These are phyloP conservation scores for Heptranchias perlo DNA, from an alignment of 2,113 vertebrate genomes.

Conservation along the genomic window DNA sequence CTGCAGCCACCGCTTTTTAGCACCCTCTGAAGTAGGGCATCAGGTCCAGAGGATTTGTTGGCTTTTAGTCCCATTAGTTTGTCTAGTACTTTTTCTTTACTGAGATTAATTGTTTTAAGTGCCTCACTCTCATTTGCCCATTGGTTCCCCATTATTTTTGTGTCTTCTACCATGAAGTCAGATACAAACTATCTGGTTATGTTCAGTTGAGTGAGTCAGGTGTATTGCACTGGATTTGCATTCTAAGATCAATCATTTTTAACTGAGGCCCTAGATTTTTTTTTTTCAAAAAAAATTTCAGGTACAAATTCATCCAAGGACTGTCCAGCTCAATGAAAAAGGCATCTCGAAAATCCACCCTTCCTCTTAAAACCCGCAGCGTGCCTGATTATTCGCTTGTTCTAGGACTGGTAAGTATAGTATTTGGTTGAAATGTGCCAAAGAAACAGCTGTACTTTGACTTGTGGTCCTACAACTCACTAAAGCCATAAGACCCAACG, in stretches of 20 bases:
- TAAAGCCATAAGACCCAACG: not conserved
- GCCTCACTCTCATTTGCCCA: too few relatives aligned
- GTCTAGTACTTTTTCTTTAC: too few relatives aligned
- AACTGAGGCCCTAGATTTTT: not conserved
- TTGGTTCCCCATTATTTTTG: too few relatives aligned
- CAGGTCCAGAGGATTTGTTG: too few relatives aligned
- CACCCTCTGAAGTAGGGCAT: too few relatives aligned
- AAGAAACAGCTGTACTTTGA: not conserved
- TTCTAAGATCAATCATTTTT: not conserved
- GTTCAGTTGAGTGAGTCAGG: not conserved
- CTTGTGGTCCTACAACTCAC: not conserved
- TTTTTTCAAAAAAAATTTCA: not conserved
- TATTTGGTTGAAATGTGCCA: not conserved
- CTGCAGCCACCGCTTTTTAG: too few relatives aligned
- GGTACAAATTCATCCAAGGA: slow-evolving; percentile 19
- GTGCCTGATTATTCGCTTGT: slow-evolving; percentile 22
- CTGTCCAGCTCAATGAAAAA: not conserved
- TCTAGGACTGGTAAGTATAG: slow-evolving; percentile 33
- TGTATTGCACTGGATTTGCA: not conserved
- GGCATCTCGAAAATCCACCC: slow-evolving; percentile 12
- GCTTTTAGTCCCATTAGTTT: too few relatives aligned
- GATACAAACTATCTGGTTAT: too few relatives aligned
- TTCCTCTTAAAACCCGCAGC: slow-evolving; percentile 39
- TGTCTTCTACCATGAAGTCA: too few relatives aligned
- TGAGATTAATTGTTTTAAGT: too few relatives aligned